Evolutionary conservation across 2,888 invertebrate species (phyloP), one percentile per base, ranked within the genome.

Genomic region (Lepetodrilus schrolli): DNA sequence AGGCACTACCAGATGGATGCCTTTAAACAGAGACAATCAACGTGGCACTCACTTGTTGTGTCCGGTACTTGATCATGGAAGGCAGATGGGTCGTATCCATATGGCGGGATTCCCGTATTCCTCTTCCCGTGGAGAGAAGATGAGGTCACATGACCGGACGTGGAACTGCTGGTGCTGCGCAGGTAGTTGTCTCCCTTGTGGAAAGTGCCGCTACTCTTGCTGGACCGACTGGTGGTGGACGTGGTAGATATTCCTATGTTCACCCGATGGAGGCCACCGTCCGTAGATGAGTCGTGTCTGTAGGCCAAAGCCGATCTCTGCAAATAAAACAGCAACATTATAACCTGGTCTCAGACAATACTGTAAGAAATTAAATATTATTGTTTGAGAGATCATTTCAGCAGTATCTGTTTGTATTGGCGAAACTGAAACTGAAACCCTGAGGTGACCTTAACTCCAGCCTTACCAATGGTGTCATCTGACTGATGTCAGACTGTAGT

Each of bases 221-320:
- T 96, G 36, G 97, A 97, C 79, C 96, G 92, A 0, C 96, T 97
- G 0, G 98, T 98, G 0, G 97, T 98, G 76, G 96, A 96, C 0
- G 97, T 96, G 0, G 97, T 96, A 10, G 97, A 97, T 83, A 98
- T 97, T 37, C 97, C 98, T 78, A 97, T 94, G 89, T 89, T 90
- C 43, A 85, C 80, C 3, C 90, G 87, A 50, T 88, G 84, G 70
- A 91, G 76, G 3, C 84, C 80, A 37, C 88, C 89, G 51, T 90
- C 90, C 66, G 88, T 86, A 4, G 90, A 89, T 3, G 90, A 89
- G 87, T 93, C 93, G 66, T 87, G 82, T 76, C 95, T 94, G 87
- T 96, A 96, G 0, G 96, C 95, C 78, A 96, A 91, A 0, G 96
- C 95, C 1, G 96, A 96, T 81, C 96, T 93, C 93, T 91, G 84